Percentiles rank a stretch among this genome's conserved stretches.
phyloP scores from a whole-genome alignment of 2,113 vertebrate genomes.

The Synodontis membranacea region DNA sequence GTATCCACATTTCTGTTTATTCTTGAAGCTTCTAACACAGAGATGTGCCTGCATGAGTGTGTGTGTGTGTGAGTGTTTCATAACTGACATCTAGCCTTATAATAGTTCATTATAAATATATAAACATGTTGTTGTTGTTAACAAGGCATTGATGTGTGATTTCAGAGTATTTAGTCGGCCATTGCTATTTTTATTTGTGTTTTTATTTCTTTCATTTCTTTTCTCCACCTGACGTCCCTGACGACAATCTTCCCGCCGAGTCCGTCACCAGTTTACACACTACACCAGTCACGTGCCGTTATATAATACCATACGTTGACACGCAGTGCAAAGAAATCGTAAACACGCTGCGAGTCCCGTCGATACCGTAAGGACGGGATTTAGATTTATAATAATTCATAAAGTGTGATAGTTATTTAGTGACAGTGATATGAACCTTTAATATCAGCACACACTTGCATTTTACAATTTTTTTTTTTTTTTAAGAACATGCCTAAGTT shows the following conservation, averaged over 20 bases:
- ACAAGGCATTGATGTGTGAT: conserved; percentile 31
- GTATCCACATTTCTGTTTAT: conserved; percentile 38
- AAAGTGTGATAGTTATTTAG: background rate
- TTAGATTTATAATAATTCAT: background rate
- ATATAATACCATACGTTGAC: background rate
- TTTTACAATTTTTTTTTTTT: no score
- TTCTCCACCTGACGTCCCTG: background rate
- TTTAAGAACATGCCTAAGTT: background rate
- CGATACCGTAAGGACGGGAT: background rate
- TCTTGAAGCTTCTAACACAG: conserved; percentile 8
- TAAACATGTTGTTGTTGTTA: background rate
- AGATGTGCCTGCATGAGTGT: conserved; percentile 67
- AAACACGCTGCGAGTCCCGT: background rate
- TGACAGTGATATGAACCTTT: background rate
- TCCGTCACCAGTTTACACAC: background rate
- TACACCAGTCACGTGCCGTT: background rate
- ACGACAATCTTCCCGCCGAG: conserved; percentile 2
- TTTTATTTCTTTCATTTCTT: conserved; percentile 24
- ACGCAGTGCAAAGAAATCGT: background rate
- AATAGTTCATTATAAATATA: background rate
- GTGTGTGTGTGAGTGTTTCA: conserved; percentile 34
- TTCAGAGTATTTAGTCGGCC: conserved; percentile 14
- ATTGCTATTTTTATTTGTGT: conserved; percentile 27
- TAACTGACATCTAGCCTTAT: background rate
- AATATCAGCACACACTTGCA: background rate